phyloP scores from a whole-genome alignment of 2,888 invertebrate genomes.

The Xestobium rufovillosum region DNA sequence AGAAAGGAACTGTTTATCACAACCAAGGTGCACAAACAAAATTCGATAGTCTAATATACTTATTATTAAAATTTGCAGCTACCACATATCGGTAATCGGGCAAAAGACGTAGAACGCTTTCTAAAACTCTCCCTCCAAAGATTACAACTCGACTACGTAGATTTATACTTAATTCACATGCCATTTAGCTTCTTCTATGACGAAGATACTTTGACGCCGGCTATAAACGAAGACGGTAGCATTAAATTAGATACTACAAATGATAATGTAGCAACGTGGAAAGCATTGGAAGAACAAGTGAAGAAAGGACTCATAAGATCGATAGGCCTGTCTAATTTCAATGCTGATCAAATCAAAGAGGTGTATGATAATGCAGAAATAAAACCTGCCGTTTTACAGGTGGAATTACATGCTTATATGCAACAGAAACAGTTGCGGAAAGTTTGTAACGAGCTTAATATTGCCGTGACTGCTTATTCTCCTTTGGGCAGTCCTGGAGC shows the following conservation, averaged over 20 bases:
- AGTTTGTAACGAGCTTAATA: conserved; percentile 54
- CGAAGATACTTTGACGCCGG: conserved; percentile 48
- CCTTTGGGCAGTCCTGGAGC: conserved; percentile 68
- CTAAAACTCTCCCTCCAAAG: conserved; percentile 55
- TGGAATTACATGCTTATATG: conserved; percentile 70
- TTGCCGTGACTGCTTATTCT: conserved; percentile 63
- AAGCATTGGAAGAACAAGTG: conserved; percentile 64
- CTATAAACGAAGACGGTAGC: conserved; percentile 51
- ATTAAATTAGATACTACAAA: conserved; percentile 54
- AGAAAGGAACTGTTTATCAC: conserved; percentile 70
- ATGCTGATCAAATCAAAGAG: conserved; percentile 56
- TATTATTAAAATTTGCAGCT: conserved; percentile 45
- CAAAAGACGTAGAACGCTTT: conserved; percentile 58
- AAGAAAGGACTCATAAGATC: conserved; percentile 55
- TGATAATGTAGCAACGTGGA: conserved; percentile 64
- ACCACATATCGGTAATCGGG: conserved; percentile 61
- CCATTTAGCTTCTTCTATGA: conserved; percentile 61
- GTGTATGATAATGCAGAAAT: conserved; percentile 54
- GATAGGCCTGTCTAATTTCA: conserved; percentile 79
- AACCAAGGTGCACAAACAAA: conserved; percentile 56
- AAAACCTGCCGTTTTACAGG: conserved; percentile 65
- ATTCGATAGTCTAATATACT: conserved; percentile 12
- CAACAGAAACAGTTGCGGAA: conserved; percentile 60
- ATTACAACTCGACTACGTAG: conserved; percentile 62
- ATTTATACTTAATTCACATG: conserved; percentile 71